A percentile compares a stretch with the other conserved stretches of the same genome.
Evolutionary conservation across 2,888 invertebrate species (phyloP).

Genomic region (Lycia hirtaria): DNA sequence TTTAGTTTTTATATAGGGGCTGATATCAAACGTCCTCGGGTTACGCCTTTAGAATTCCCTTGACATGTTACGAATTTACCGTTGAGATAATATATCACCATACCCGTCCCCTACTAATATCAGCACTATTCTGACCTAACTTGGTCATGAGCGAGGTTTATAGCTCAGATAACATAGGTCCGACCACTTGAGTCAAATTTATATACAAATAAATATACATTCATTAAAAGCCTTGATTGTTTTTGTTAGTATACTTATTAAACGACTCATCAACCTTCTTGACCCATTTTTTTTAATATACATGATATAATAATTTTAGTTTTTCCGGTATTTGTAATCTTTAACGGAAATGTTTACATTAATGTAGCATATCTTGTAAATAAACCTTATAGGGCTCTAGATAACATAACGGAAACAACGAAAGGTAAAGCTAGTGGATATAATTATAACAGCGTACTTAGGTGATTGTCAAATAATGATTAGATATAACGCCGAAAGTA

Average conservation of each 20-base stretch:
- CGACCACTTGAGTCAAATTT: neutral
- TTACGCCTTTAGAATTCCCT: constrained; percentile 53
- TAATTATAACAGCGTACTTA: neutral
- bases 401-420: constrained; percentile 3
- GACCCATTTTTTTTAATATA: constrained; percentile 11
- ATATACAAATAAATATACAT: neutral
- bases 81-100: constrained; percentile 26
- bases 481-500: constrained; percentile 5
- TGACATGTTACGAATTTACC: constrained; percentile 60
- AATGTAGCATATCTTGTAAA: neutral
- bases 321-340: constrained; percentile 13
- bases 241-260: constrained; percentile 12
- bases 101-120: constrained; percentile 10
- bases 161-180: constrained; percentile 10
- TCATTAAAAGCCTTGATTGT: neutral
- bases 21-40: constrained; percentile 63
- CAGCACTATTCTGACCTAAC: constrained; percentile 21
- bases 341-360: neutral
- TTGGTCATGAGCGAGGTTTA: constrained; percentile 32
- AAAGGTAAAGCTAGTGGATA: neutral
- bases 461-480: constrained; percentile 6
- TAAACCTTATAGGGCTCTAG: neutral
- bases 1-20: constrained; percentile 72
- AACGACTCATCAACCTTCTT: neutral
- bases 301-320: neutral